Conservation (phyloP, 2,888 invertebrate species). For the Pasiphila rectangulata region DNA sequence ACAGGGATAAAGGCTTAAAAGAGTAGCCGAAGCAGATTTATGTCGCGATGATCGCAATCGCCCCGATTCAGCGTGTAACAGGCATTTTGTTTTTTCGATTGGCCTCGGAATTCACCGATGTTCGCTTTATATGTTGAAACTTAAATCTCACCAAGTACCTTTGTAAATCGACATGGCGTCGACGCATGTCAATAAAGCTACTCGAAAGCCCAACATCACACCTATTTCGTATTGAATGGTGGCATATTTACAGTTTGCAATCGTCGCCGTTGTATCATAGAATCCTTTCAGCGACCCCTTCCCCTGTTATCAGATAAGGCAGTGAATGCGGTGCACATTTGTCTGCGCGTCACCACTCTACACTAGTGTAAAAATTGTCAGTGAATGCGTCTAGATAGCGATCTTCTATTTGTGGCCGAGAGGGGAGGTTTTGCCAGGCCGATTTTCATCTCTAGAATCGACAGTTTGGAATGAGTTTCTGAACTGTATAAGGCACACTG, state of each 20-base stretch:
- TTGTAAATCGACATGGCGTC: slow-evolving; percentile 18
- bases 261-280: slow-evolving; percentile 71
- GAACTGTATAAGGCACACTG: slow-evolving; percentile 10
- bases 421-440: slow-evolving; percentile 35
- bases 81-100: slow-evolving; percentile 64
- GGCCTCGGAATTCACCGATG: slow-evolving; percentile 51
- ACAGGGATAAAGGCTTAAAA: slow-evolving; percentile 79
- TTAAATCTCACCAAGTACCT: slow-evolving; percentile 25
- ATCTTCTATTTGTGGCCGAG: slow-evolving; percentile 67
- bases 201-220: slow-evolving; percentile 57
- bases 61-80: slow-evolving; percentile 67
- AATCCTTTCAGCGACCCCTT: slow-evolving; percentile 73
- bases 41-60: slow-evolving; percentile 77
- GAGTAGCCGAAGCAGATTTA: slow-evolving; percentile 80
- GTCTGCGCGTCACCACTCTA: slow-evolving; percentile 70
- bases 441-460: slow-evolving; percentile 24
- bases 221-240: slow-evolving; percentile 72
- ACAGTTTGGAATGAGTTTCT: slow-evolving; percentile 18
- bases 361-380: slow-evolving; percentile 78
- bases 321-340: slow-evolving; percentile 74
- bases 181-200: slow-evolving; percentile 34
- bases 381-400: slow-evolving; percentile 72
- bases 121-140: slow-evolving; percentile 37
- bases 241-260: slow-evolving; percentile 69
- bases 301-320: slow-evolving; percentile 73